These are phyloP conservation scores for Gryllus bimaculatus DNA, from an alignment of 1,140 invertebrate genomes.

Conservation along the genomic window DNA sequence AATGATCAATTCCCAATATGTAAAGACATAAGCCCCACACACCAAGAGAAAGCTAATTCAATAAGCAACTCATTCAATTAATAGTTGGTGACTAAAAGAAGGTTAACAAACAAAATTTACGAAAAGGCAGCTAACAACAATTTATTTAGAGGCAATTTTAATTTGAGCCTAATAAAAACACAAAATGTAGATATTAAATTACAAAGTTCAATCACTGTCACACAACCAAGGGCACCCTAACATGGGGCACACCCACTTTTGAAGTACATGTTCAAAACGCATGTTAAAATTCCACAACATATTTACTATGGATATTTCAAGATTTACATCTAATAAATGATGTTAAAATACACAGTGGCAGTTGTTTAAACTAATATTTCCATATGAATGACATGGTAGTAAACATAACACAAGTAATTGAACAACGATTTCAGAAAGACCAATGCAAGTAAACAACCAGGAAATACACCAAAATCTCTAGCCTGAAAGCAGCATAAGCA, in stretches of 20 bases:
- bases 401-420: neutral
- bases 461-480: neutral
- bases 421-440: neutral
- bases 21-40: no score
- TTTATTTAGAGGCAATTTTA: no score
- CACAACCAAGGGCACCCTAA: no score
- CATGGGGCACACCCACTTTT: neutral
- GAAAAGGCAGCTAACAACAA: no score
- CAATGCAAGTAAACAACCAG: neutral
- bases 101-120: no score
- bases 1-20: no score
- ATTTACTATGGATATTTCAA: neutral
- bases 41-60: no score
- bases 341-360: neutral
- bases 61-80: no score
- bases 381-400: neutral
- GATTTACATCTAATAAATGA: neutral
- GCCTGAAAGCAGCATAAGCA: neutral
- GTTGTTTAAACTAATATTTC: neutral
- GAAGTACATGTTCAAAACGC: neutral
- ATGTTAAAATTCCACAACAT: neutral
- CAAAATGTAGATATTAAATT: no score
- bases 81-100: no score
- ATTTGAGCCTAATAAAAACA: no score
- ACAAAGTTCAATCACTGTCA: no score